A percentile compares a stretch with the other conserved stretches of the same genome.
Evolutionary conservation across 2,797 vertebrate genomes (phyloP).

Genomic region (Gobionotothen gibberifrons): DNA sequence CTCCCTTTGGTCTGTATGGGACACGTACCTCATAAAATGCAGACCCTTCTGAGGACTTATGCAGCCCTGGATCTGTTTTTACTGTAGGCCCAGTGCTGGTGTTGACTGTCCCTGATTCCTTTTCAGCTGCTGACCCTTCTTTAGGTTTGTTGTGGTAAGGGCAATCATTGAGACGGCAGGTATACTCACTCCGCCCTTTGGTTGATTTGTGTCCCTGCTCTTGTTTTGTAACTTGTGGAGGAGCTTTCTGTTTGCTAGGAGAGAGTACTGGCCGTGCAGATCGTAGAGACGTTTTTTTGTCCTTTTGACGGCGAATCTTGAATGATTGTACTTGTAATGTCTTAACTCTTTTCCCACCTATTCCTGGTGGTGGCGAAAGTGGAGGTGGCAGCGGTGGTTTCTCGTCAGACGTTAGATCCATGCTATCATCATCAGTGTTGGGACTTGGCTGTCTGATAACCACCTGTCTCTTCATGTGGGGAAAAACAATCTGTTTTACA

Average conservation of each 20-base stretch:
- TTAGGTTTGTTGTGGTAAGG: constrained; percentile 6
- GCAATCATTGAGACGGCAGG: constrained; percentile 3
- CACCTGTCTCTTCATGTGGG: too few relatives aligned
- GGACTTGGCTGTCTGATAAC: too few relatives aligned
- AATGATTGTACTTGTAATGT: background rate
- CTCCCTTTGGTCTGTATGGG: constrained; percentile 20
- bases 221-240: background rate
- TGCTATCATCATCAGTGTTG: background rate
- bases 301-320: too few relatives aligned
- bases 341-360: background rate
- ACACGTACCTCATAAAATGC: background rate
- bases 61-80: background rate
- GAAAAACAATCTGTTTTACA: too few relatives aligned
- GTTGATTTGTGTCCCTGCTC: background rate
- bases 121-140: background rate
- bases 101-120: background rate
- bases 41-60: background rate
- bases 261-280: background rate
- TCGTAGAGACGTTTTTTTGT: background rate
- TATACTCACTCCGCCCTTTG: background rate
- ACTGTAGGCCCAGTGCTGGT: background rate
- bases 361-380: background rate
- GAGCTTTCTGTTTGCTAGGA: background rate
- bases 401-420: background rate
- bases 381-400: background rate